Conservation (phyloP, 2,113 vertebrate species). For the Ammodramus savannarum region DNA sequence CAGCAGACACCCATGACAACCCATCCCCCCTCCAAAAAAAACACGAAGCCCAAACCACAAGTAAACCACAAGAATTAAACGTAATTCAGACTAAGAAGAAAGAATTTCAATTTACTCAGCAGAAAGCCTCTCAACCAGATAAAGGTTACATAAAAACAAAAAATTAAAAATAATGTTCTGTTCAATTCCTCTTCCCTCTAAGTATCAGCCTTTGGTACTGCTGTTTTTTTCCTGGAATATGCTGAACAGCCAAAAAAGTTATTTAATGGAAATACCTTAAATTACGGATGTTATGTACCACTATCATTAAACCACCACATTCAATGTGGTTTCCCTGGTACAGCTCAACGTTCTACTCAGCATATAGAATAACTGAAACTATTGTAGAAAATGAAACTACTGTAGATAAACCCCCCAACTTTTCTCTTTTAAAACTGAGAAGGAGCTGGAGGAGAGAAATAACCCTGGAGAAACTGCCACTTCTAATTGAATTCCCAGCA, state of each 20-base stretch:
- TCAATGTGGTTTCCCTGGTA: neutral
- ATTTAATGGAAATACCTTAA: neutral
- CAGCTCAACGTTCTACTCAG: neutral
- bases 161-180: neutral
- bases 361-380: neutral
- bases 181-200: neutral
- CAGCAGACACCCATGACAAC: rapidly evolving
- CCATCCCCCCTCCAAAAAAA: neutral
- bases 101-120: neutral
- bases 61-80: neutral
- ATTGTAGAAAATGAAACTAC: neutral
- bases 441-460: neutral
- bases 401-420: neutral
- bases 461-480: neutral
- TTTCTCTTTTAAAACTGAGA: neutral
- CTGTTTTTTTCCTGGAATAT: neutral
- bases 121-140: neutral
- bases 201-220: neutral
- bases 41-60: neutral
- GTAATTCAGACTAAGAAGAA: neutral
- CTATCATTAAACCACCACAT: neutral
- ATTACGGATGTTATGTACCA: neutral
- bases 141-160: neutral
- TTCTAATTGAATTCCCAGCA: constrained; percentile 16
- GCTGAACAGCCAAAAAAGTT: neutral